phyloP scores from a whole-genome alignment of 2,797 vertebrate genomes.

The Enteromius afrohamiltoni region DNA sequence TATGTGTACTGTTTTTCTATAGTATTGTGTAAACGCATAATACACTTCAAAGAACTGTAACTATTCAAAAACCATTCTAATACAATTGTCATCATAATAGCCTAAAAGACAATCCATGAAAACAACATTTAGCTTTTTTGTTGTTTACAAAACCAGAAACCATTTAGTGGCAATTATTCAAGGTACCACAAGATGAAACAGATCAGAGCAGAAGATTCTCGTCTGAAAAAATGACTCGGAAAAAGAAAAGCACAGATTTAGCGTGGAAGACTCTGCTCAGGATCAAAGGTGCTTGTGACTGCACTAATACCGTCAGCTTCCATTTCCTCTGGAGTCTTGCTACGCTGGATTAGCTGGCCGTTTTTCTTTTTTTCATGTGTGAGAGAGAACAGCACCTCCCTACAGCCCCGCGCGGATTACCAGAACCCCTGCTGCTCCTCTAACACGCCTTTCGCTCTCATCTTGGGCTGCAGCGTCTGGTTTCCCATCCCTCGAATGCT shows the following conservation, averaged over 20 bases:
- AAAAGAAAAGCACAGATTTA: slow-evolving; percentile 55
- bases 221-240: slow-evolving; percentile 20
- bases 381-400: slow-evolving; percentile 57
- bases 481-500: slow-evolving; percentile 1
- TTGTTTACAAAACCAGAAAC: slow-evolving; percentile 22
- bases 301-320: slow-evolving; percentile 71
- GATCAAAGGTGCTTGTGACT: slow-evolving; percentile 69
- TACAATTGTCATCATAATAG: neutral
- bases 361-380: slow-evolving; percentile 63
- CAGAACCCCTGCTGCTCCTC: slow-evolving; percentile 35
- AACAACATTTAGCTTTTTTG: neutral
- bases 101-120: slow-evolving; percentile 5
- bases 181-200: slow-evolving; percentile 23
- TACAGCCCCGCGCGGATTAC: slow-evolving; percentile 50
- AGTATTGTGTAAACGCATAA: neutral
- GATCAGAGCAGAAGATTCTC: slow-evolving; percentile 38
- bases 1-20: neutral
- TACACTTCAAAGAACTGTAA: neutral
- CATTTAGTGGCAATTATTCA: slow-evolving; percentile 36
- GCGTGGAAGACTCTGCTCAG: slow-evolving; percentile 62
- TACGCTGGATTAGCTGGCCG: slow-evolving; percentile 71
- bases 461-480: neutral
- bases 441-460: slow-evolving; percentile 23
- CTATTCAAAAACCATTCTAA: neutral
- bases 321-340: slow-evolving; percentile 67